A percentile compares a stretch with the other conserved stretches of the same genome.
Conservation (phyloP, 2,113 vertebrate species). For the Triplophysa siluroides region DNA sequence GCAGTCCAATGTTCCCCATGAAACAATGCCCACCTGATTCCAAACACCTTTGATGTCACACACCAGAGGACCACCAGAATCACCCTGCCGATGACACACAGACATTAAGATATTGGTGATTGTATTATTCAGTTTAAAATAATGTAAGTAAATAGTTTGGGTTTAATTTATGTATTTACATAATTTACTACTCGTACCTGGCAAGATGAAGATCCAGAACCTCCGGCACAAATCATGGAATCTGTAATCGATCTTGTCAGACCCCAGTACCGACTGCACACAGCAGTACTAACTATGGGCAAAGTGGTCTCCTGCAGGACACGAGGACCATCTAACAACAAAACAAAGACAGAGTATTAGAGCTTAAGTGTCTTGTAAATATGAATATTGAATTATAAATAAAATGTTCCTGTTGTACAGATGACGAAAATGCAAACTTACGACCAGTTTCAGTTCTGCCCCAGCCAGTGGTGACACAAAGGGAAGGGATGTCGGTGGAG, state of each 20-base stretch:
- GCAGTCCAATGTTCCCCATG: constrained; percentile 67
- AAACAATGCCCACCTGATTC: constrained; percentile 73
- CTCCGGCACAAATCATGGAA: constrained; percentile 81
- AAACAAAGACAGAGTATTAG: not conserved
- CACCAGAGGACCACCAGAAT: constrained; percentile 74
- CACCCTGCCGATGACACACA: constrained; percentile 59
- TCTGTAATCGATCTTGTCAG: constrained; percentile 67
- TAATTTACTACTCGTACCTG: constrained; percentile 70
- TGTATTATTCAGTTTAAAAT: no score
- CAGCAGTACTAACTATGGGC: constrained; percentile 72
- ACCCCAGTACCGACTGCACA: constrained; percentile 78
- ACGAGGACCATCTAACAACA: constrained; percentile 63
- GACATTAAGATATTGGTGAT: no score
- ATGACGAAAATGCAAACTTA: constrained; percentile 54
- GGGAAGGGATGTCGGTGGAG: constrained; percentile 62
- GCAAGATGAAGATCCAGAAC: constrained; percentile 77
- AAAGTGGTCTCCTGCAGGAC: constrained; percentile 75
- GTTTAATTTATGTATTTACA: not conserved
- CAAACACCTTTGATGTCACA: constrained; percentile 68
- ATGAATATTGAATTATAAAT: no score
- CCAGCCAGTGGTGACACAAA: constrained; percentile 85
- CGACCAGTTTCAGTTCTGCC: constrained; percentile 69
- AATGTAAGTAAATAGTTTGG: no score
- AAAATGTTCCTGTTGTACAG: no score
- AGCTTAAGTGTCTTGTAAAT: no score